A percentile compares a stretch with the other conserved stretches of the same genome.
phyloP scores from a whole-genome alignment of 2,113 vertebrate genomes.

The Trematocara nigrifrons region DNA sequence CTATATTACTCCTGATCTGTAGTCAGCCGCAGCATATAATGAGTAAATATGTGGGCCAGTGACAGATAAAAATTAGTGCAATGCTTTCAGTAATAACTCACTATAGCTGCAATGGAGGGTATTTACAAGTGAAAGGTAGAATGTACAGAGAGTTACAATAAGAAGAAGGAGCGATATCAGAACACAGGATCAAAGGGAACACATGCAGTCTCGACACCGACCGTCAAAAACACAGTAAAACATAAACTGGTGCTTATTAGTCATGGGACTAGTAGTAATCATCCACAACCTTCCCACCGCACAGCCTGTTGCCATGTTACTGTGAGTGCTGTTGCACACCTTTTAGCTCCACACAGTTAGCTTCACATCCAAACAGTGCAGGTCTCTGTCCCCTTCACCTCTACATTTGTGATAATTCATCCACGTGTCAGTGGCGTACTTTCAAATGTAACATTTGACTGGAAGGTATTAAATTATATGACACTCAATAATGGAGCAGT shows the following conservation, averaged over 20 bases:
- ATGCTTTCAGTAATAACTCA: background rate
- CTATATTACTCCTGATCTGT: background rate
- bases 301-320: background rate
- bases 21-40: background rate
- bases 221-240: background rate
- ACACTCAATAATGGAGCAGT: background rate
- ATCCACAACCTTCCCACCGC: background rate
- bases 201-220: background rate
- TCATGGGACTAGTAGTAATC: background rate
- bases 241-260: background rate
- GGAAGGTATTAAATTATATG: background rate
- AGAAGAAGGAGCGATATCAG: background rate
- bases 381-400: background rate
- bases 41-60: background rate
- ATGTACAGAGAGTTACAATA: background rate
- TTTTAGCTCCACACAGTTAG: background rate
- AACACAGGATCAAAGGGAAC: background rate
- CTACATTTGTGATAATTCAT: background rate
- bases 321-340: background rate
- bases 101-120: background rate
- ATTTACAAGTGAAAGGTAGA: background rate
- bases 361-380: background rate
- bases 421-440: too few species aligned
- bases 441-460: background rate
- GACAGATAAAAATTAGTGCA: background rate